phyloP scores from a whole-genome alignment of 37 sponge, comb jelly and placozoan genomes.

The Ephydatia muelleri region DNA sequence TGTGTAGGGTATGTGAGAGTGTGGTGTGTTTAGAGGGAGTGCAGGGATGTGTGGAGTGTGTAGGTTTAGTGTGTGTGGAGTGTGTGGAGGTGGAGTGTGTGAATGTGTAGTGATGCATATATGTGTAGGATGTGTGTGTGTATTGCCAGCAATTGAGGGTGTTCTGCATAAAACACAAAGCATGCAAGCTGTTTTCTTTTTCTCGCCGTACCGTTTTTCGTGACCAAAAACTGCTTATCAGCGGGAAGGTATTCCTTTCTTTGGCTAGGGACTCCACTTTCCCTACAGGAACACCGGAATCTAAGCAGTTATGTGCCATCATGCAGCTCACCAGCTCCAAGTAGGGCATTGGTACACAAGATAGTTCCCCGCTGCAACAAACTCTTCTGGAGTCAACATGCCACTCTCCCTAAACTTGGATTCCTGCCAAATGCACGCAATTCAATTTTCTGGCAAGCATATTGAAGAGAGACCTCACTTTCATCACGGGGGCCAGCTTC shows the following conservation, averaged over 20 bases:
- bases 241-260: constrained; percentile 79
- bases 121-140: background rate
- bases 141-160: too few relatives aligned
- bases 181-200: background rate
- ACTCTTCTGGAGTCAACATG: constrained; percentile 96
- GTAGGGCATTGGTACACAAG: constrained; percentile 98
- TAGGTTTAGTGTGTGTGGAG: background rate
- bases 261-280: constrained; percentile 60
- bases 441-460: background rate
- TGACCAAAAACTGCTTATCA: constrained; percentile 94
- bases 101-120: background rate
- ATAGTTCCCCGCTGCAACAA: constrained; percentile 94
- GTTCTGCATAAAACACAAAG: background rate
- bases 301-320: background rate
- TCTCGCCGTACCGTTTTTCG: constrained; percentile 86
- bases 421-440: constrained; percentile 54
- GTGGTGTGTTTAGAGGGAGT: too few relatives aligned
- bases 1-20: background rate
- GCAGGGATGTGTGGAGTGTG: too few relatives aligned
- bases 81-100: too few relatives aligned
- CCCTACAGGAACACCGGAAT: constrained; percentile 8
- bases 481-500: constrained; percentile 9
- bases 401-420: constrained; percentile 97
- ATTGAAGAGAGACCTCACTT: constrained; percentile 3
- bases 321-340: constrained; percentile 86